Base-by-base conservation (phyloP, 1,140 invertebrate genomes). In the Anthonomus grandis region DNA sequence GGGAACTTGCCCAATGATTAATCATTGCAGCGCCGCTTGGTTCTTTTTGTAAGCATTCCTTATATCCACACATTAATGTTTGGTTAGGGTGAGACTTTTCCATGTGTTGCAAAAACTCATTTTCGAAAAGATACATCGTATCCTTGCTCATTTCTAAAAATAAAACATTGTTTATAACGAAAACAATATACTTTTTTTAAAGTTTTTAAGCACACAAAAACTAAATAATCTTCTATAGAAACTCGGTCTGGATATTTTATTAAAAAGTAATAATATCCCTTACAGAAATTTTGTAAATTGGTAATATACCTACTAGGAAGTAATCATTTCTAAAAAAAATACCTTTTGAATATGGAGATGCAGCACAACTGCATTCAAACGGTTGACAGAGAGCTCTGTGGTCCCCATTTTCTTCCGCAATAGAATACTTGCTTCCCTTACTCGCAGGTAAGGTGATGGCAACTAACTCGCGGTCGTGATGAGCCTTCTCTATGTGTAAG, bases 401-500 rank as follows among this genome's bases (percentile, higher is more conserved):
- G 39, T 63, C 54, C 4, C 24, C 15, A n/a, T 57, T 59, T 2
- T 15, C 5, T 4, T 59, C 57, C n/a, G 46, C 49, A 8, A 54
- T 22, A n/a, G 50, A 42, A 34, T 46, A 59, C 34, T 49, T 63
- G n/a, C 55, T 57, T 1, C 17, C 17, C 37, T 54, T 57, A 15
- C 36, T 31, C 10, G 12, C 5, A 3, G 58, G 46, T 13, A 65
- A 19, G 2, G 27, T 15, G 3, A 65, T 44, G 13, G 65, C 54
- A 2, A 36, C 25, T 15, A 34, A 59, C 3, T 63, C 54, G 15
- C 44, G 6, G 17, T 46, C 36, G 3, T 45, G 42, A 53, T 72
- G 70, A 13, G 15, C 38, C 4, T 51, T 15, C 12, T 67, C 75
- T 64, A 80, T 74, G 74, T 83, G 81, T 9, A 78, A 66, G 31